Evolutionary conservation across 2,888 invertebrate species (phyloP).

Genomic region (Drosophila yooni): DNA sequence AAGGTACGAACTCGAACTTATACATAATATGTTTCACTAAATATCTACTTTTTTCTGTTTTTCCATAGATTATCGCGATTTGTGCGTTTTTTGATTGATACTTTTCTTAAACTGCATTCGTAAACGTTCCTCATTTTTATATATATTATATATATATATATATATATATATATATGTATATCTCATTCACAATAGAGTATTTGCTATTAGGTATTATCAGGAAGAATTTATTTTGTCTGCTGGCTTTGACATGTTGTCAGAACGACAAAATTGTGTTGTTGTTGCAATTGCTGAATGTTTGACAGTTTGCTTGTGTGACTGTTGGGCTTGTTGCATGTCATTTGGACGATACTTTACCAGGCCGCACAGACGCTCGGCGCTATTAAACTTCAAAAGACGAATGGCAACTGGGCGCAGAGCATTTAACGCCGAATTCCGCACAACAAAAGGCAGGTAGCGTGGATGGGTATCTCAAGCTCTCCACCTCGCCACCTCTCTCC

Average conservation of each 20-base stretch:
- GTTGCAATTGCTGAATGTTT: slow-evolving; percentile 14
- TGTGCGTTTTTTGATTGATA: neutral
- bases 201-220: neutral
- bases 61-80: neutral
- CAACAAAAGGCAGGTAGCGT: slow-evolving; percentile 60
- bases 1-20: too few species aligned
- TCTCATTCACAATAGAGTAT: slow-evolving; percentile 19
- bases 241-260: slow-evolving; percentile 49
- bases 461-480: slow-evolving; percentile 1
- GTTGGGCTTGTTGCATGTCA: slow-evolving; percentile 41
- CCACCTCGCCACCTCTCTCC: neutral
- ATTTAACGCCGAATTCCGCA: slow-evolving; percentile 76
- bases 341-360: slow-evolving; percentile 25
- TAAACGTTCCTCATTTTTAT: neutral
- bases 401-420: slow-evolving; percentile 79
- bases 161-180: neutral
- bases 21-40: too few species aligned
- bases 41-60: neutral
- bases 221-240: neutral
- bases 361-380: slow-evolving; percentile 54
- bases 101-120: neutral
- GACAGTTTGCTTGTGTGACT: slow-evolving; percentile 15
- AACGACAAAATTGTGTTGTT: slow-evolving; percentile 35
- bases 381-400: slow-evolving; percentile 76
- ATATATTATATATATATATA: neutral